A percentile compares a stretch with the other conserved stretches of the same genome.
Evolutionary conservation across 2,797 vertebrate genomes (phyloP).

Genomic region (Sylvia borin): DNA sequence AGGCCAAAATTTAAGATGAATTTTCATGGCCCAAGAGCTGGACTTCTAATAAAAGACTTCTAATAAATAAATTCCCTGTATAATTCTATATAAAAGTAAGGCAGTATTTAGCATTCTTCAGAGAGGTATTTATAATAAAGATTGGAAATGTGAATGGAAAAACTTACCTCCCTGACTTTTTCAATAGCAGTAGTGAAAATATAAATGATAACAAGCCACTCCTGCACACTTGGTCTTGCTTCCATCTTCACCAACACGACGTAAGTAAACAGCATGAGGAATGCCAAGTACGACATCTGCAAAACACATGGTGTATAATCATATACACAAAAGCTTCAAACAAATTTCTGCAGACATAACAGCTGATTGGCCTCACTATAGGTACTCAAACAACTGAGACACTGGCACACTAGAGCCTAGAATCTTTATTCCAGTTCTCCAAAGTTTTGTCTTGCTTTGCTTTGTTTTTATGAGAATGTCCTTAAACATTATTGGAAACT

Average conservation of each 20-base stretch:
- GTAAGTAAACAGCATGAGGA: slow-evolving; percentile 93
- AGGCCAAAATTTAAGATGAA: neutral
- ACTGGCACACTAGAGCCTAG: neutral
- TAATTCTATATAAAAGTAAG: neutral
- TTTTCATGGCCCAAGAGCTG: neutral
- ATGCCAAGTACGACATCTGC: slow-evolving; percentile 91
- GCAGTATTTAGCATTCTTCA: neutral
- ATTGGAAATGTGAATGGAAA: neutral
- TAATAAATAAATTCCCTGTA: neutral
- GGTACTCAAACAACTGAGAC: neutral
- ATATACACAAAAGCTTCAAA: neutral
- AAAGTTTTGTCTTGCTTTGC: neutral
- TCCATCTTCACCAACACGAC: slow-evolving; percentile 92
- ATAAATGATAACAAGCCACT: slow-evolving; percentile 93
- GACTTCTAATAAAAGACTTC: neutral
- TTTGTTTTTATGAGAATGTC: neutral
- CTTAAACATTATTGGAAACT: neutral
- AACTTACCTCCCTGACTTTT: slow-evolving; percentile 91
- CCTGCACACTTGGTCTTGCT: slow-evolving; percentile 84
- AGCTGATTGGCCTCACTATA: neutral
- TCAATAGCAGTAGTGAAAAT: slow-evolving; percentile 90
- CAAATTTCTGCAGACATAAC: neutral
- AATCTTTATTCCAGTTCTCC: neutral
- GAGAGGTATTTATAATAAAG: neutral
- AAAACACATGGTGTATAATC: neutral